A percentile compares a stretch with the other conserved stretches of the same genome.
Evolutionary conservation across 64 coral and sea anemone genomes (phyloP).

Genomic region (Platygyra sinensis): DNA sequence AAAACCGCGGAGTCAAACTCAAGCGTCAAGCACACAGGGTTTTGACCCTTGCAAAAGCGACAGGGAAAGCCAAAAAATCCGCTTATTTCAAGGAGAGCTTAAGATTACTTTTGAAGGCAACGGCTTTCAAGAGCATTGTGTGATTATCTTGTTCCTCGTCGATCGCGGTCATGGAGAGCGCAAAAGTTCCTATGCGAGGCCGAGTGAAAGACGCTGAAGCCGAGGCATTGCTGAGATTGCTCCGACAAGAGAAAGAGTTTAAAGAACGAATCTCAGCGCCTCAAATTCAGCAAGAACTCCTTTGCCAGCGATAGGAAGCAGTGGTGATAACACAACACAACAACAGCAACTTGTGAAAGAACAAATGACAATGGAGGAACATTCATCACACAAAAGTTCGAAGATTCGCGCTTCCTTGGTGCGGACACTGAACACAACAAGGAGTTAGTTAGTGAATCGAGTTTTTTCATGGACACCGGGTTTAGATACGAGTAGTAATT

Average conservation of each 20-base stretch:
- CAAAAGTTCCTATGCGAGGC: conserved; percentile 84
- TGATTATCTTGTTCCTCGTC: not conserved
- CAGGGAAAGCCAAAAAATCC: not conserved
- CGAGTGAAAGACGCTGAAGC: conserved; percentile 90
- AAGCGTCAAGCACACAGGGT: not conserved
- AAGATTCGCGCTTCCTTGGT: not conserved
- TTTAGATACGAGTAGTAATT: conserved; percentile 21
- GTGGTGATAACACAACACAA: conserved; percentile 10
- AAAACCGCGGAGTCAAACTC: not conserved
- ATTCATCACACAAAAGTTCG: conserved; percentile 45
- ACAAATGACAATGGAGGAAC: not conserved
- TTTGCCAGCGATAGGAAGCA: conserved; percentile 77
- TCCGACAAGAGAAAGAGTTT: conserved; percentile 78
- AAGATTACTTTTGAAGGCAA: not conserved
- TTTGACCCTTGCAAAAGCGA: not conserved
- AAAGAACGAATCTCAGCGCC: conserved; percentile 63
- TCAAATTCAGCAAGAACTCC: conserved; percentile 82
- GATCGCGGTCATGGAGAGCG: conserved; percentile 54
- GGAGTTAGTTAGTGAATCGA: conserved; percentile 53
- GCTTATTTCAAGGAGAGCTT: not conserved
- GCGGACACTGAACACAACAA: not conserved
- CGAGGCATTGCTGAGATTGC: conserved; percentile 81
- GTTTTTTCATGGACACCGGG: conserved; percentile 62
- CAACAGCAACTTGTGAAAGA: not conserved
- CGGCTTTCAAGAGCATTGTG: not conserved